phyloP scores from a whole-genome alignment of 2,888 invertebrate species.

The Pyrocoelia pectoralis region DNA sequence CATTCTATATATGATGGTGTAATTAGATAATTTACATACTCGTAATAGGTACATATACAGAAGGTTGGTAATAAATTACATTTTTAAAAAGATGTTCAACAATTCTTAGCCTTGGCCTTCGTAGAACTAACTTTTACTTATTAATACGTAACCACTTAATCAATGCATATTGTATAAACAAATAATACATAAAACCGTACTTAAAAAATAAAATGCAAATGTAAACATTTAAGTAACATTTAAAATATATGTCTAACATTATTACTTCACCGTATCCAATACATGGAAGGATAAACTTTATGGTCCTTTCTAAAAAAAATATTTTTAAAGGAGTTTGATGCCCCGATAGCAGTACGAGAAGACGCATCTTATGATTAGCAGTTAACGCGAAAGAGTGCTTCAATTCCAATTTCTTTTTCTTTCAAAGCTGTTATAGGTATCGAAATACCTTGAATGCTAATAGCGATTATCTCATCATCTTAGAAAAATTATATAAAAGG shows the following conservation, averaged over 20 bases:
- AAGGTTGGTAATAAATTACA: neutral
- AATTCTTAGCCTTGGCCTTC: neutral
- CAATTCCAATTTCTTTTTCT: neutral
- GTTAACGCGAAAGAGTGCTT: neutral
- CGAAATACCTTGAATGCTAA: neutral
- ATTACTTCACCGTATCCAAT: neutral
- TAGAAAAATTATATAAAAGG: neutral
- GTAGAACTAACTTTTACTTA: neutral
- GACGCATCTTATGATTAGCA: neutral
- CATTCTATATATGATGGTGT: too few species aligned
- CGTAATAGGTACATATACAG: too few species aligned
- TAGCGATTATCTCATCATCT: neutral
- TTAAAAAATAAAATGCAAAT: neutral
- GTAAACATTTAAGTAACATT: neutral
- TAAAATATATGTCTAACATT: neutral
- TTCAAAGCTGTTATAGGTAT: neutral
- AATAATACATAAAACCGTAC: too few species aligned
- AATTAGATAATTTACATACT: too few species aligned
- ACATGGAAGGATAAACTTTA: neutral
- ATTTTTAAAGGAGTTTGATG: neutral
- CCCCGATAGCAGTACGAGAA: neutral
- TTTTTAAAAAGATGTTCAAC: neutral
- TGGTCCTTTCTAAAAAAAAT: neutral
- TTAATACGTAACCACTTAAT: neutral
- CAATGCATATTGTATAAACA: neutral